Percentiles rank a stretch among this genome's conserved stretches.
These are phyloP conservation scores for Bradypodion pumilum DNA, from an alignment of 2,797 vertebrate genomes.

Conservation along the genomic window DNA sequence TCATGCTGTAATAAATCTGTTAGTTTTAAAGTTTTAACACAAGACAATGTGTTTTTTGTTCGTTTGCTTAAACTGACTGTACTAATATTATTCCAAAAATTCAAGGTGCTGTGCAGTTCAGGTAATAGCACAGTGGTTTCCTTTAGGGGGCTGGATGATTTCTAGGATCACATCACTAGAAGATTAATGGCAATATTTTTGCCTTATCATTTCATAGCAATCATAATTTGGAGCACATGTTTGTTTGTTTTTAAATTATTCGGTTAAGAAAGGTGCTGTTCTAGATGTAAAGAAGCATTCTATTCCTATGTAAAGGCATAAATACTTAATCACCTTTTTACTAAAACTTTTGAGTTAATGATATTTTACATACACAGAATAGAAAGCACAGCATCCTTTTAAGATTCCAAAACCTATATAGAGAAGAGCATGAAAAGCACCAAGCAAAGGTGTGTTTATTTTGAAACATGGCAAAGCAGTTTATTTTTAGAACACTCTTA, in stretches of 20 bases:
- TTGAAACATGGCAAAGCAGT: conserved; percentile 67
- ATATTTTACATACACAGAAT: neutral
- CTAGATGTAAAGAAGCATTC: neutral
- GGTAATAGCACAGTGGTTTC: neutral
- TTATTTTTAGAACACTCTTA: conserved; percentile 81
- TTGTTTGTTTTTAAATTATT: neutral
- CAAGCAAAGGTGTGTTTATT: conserved; percentile 65
- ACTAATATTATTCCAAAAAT: neutral
- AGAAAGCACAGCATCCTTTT: neutral
- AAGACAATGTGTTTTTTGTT: neutral
- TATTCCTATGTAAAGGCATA: neutral
- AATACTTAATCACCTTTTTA: neutral
- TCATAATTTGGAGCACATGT: conserved; percentile 1
- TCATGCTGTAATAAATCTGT: neutral
- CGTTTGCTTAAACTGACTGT: neutral
- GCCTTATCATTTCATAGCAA: neutral
- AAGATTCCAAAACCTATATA: conserved; percentile 51
- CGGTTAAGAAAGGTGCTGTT: conserved; percentile 35
- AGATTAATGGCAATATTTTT: neutral
- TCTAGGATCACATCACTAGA: neutral
- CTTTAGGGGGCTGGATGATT: neutral
- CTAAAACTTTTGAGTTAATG: neutral
- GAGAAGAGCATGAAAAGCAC: conserved; percentile 49
- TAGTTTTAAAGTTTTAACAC: neutral
- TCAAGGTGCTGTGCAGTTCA: neutral